Percentiles rank a stretch among this genome's conserved stretches.
Conservation (phyloP, 2,888 invertebrate genomes). For the Venusia cambrica region DNA sequence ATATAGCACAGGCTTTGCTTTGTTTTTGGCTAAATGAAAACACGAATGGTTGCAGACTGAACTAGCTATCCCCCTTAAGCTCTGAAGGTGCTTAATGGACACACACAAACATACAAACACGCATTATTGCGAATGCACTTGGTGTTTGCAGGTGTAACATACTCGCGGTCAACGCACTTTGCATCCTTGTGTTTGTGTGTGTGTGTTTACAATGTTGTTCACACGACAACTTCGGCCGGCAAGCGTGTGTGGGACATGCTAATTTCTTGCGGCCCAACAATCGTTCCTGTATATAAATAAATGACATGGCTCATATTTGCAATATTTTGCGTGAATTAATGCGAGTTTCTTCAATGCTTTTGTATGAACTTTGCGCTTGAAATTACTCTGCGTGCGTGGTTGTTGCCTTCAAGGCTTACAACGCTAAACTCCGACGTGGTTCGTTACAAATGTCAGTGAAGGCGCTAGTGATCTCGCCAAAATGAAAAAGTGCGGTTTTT, state of each 20-base stretch:
- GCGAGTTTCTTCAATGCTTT: slow-evolving; percentile 22
- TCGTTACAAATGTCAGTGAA: no score
- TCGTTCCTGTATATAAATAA: slow-evolving; percentile 37
- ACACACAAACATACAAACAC: slow-evolving; percentile 43
- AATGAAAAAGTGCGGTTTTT: no score
- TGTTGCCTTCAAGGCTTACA: slow-evolving; percentile 2
- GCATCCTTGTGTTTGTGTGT: slow-evolving; percentile 20
- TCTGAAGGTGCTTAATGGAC: slow-evolving; percentile 51
- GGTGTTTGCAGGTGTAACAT: slow-evolving; percentile 71
- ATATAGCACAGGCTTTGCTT: no score
- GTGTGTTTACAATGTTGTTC: slow-evolving; percentile 23
- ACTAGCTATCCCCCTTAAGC: slow-evolving; percentile 32
- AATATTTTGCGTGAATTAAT: slow-evolving; percentile 39
- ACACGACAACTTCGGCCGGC: slow-evolving; percentile 21
- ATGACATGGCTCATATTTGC: slow-evolving; percentile 44
- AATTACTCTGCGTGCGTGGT: slow-evolving; percentile 8
- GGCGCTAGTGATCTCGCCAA: no score
- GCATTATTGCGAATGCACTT: slow-evolving; percentile 57
- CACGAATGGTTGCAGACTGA: no score
- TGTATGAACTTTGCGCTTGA: slow-evolving; percentile 27
- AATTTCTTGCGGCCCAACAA: slow-evolving; percentile 62
- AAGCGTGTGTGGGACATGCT: slow-evolving; percentile 50
- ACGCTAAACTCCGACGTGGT: no score
- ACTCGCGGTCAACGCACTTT: slow-evolving; percentile 66
- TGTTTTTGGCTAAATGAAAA: no score